Percentiles rank a stretch among this genome's conserved stretches.
These are phyloP conservation scores for Apamea crenata DNA, from an alignment of 2,888 invertebrate species.

Conservation along the genomic window DNA sequence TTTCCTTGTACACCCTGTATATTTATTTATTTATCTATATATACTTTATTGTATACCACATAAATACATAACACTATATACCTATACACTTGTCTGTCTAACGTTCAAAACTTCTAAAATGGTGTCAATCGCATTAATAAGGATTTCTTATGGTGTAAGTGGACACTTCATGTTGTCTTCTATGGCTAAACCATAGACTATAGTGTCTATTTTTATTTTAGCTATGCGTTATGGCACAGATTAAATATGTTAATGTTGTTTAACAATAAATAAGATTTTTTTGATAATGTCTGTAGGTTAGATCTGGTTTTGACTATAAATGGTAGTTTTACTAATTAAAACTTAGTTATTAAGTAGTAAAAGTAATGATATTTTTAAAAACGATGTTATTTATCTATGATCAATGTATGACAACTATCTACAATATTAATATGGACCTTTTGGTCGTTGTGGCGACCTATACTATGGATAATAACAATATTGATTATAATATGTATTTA, in stretches of 20 bases:
- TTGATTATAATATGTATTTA: conserved; percentile 36
- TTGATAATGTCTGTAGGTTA: conserved; percentile 53
- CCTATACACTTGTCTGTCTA: conserved; percentile 22
- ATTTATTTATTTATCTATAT: background rate
- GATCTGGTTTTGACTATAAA: conserved; percentile 44
- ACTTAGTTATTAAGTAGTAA: conserved; percentile 58
- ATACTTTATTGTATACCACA: too few species aligned
- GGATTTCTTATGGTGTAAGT: background rate
- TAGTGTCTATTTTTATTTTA: conserved; percentile 23
- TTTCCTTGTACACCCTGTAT: conserved; percentile 27
- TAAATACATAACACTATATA: too few species aligned
- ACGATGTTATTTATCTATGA: conserved; percentile 31
- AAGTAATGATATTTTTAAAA: conserved; percentile 55
- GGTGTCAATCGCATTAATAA: background rate
- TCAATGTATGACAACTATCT: conserved; percentile 10
- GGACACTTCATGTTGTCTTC: conserved; percentile 1
- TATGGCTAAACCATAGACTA: conserved; percentile 16
- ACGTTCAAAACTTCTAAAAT: background rate
- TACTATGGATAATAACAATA: conserved; percentile 21
- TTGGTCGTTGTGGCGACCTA: background rate
- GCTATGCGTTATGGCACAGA: conserved; percentile 22
- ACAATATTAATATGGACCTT: conserved; percentile 1
- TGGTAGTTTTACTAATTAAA: conserved; percentile 60
- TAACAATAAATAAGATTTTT: conserved; percentile 38
- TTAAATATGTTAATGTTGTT: conserved; percentile 30